Percentiles rank a stretch among this genome's conserved stretches.
Evolutionary conservation across 2,797 vertebrate genomes (phyloP).

Genomic region (Hippopotamyrus pictus): DNA sequence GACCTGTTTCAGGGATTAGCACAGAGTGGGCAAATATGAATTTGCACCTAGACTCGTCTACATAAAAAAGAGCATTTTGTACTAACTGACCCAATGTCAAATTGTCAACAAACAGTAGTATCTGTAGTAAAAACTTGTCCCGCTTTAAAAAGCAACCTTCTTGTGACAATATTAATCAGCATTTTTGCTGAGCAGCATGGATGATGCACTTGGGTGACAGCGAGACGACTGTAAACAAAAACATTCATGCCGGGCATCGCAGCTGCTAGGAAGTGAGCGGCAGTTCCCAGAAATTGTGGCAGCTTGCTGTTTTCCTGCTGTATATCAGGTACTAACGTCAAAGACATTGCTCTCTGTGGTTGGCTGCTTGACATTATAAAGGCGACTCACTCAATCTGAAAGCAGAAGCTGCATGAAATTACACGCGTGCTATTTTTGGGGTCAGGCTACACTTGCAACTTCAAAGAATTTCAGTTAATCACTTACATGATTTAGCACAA

Average conservation of each 20-base stretch:
- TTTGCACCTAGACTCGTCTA: background rate
- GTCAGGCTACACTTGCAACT: background rate
- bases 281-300: conserved; percentile 10
- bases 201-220: background rate
- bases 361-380: conserved; percentile 1
- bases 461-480: conserved; percentile 13
- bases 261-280: conserved; percentile 5
- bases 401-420: conserved; percentile 18
- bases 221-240: conserved; percentile 9
- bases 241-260: background rate
- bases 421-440: conserved; percentile 1
- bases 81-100: background rate
- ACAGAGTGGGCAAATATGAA: background rate
- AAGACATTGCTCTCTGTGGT: conserved; percentile 12
- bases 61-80: background rate
- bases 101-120: background rate
- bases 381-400: conserved; percentile 16
- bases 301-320: conserved; percentile 6
- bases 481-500: background rate
- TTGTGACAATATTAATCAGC: background rate
- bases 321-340: conserved; percentile 8
- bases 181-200: background rate
- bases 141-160: background rate
- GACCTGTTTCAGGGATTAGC: background rate
- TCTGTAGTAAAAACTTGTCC: background rate